A percentile compares a stretch with the other conserved stretches of the same genome.
phyloP scores from a whole-genome alignment of 2,888 invertebrate species.

The Elmis aenea region DNA sequence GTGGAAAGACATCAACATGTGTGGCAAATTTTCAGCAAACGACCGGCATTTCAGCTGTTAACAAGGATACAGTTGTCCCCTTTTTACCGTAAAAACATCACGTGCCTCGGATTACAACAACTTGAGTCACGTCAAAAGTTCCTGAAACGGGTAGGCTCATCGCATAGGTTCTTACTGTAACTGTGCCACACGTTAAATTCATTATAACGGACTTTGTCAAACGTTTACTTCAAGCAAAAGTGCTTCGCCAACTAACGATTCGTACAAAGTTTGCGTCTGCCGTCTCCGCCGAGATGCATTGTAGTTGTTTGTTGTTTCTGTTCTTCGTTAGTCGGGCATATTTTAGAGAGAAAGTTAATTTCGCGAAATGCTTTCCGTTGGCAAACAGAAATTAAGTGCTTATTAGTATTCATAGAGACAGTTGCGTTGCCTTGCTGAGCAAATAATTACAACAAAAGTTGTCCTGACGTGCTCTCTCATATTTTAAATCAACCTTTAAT shows the following conservation, averaged over 20 bases:
- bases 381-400: conserved; percentile 19
- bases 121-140: conserved; percentile 9
- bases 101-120: conserved; percentile 7
- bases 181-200: conserved; percentile 14
- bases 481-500: too few relatives aligned
- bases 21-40: too few relatives aligned
- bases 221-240: conserved; percentile 13
- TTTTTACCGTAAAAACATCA: too few relatives aligned
- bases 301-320: conserved; percentile 18
- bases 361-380: conserved; percentile 11
- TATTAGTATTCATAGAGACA: conserved; percentile 22
- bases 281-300: conserved; percentile 16
- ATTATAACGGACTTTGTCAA: conserved; percentile 11
- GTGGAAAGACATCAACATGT: too few relatives aligned
- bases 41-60: too few relatives aligned
- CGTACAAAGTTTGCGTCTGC: conserved; percentile 14
- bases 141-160: conserved; percentile 10
- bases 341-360: conserved; percentile 21
- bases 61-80: too few relatives aligned
- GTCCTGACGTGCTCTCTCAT: too few relatives aligned
- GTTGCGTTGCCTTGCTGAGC: conserved; percentile 17
- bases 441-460: conserved; percentile 15
- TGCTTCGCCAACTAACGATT: conserved; percentile 13
- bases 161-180: conserved; percentile 7
- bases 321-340: conserved; percentile 18